Evolutionary conservation across 2,888 invertebrate species (phyloP), one percentile per base, ranked within the genome.

Genomic region (Aquatica leii): DNA sequence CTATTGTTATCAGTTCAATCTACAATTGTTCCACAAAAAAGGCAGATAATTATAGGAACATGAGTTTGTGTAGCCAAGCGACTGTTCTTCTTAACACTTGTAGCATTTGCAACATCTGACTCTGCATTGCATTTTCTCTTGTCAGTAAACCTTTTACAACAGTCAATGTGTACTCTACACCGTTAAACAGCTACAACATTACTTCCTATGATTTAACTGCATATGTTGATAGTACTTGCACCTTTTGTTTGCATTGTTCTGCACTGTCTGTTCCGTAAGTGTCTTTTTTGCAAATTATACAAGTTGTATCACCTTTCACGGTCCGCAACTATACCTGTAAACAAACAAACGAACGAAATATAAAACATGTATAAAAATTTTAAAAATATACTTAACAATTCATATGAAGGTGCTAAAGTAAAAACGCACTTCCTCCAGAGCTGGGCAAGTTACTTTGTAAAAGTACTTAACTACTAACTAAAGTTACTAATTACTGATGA

Each of bases 211-310:
- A 3, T 40, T 12, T 40, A 12, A 40, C 40, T 40, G 31, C 9
- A 31, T 31, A 31, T 31, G 31, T 31, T 31, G 31, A 31, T 31
- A 40, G 12, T 12, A 40, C 40, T 40, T 40, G 40, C 40, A 40
- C 40, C 40, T 40, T 40, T 40, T 8, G 40, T 12, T 40, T 8
- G 40, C n/a, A 40, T 9, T n/a, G n/a, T 12, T 9, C 9, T 40
- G 12, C 40, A 40, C n/a, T 40, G 40, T 40, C 40, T 40, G 40
- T 40, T 40, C 40, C 40, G 12, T 40, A 40, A 40, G 40, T 40
- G 40, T 40, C 40, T 40, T 40, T 12, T 12, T 40, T 40, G 40
- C 40, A 40, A 40, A 40, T 40, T 40, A 40, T 40, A 40, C 40
- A 40, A 40, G 40, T 40, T 12, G 40, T 40, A 40, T 8, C 40